Percentiles rank a stretch among this genome's conserved stretches.
These are phyloP conservation scores for Buphagus erythrorhynchus DNA, from an alignment of 2,797 vertebrate species.

Conservation along the genomic window DNA sequence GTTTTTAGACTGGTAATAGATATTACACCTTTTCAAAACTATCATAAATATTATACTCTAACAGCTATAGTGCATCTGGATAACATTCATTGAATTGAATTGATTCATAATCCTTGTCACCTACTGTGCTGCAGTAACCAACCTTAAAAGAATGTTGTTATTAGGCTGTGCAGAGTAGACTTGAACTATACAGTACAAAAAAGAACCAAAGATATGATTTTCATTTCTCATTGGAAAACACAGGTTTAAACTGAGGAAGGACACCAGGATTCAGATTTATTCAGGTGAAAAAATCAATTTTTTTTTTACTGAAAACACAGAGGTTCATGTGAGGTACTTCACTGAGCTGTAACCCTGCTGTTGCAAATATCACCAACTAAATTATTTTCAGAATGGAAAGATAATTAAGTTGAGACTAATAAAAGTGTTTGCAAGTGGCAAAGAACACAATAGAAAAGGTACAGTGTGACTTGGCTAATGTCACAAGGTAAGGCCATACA, in stretches of 20 bases:
- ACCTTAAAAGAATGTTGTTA: not conserved
- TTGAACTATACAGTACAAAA: not conserved
- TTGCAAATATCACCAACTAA: not conserved
- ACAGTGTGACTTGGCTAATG: not conserved
- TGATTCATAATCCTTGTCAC: not conserved
- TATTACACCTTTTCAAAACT: slow-evolving; percentile 3
- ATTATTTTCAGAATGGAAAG: not conserved
- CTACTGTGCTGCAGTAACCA: not conserved
- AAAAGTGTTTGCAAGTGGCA: not conserved
- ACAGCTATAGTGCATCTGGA: not conserved
- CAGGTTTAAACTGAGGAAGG: not conserved
- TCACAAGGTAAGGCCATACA: not conserved
- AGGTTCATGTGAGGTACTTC: not conserved
- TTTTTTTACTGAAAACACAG: not conserved
- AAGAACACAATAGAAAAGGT: not conserved
- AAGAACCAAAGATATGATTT: not conserved
- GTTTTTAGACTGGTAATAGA: not conserved
- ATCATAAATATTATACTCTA: slow-evolving; percentile 26
- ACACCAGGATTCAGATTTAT: not conserved
- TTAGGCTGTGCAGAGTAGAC: not conserved
- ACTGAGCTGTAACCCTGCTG: not conserved
- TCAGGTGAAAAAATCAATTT: not conserved
- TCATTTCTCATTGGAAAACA: not conserved
- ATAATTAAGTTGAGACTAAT: not conserved
- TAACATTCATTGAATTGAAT: not conserved